phyloP scores from a whole-genome alignment of 35 echinoderm and acorn worm genomes.

The Amphiura filiformis region DNA sequence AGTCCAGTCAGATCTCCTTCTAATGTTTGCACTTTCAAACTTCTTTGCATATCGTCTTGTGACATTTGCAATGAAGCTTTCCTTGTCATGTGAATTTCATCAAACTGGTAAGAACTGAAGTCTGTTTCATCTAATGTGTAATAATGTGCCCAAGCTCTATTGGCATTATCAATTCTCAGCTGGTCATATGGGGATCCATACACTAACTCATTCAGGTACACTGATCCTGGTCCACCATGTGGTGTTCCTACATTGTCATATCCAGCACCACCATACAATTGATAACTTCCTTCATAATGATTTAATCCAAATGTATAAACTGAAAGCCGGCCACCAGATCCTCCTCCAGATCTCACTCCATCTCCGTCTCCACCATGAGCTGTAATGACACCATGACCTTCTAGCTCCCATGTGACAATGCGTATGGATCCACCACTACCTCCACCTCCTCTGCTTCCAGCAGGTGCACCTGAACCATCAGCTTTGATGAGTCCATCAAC shows the following conservation, averaged over 20 bases:
- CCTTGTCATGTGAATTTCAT: slow-evolving; percentile 70
- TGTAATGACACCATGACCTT: slow-evolving; percentile 67
- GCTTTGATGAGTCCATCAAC: slow-evolving; percentile 72
- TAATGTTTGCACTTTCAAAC: slow-evolving; percentile 37
- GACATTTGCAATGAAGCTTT: slow-evolving; percentile 68
- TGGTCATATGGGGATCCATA: slow-evolving; percentile 43
- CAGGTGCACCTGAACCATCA: slow-evolving; percentile 50
- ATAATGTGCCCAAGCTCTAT: slow-evolving; percentile 66
- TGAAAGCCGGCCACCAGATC: slow-evolving; percentile 78
- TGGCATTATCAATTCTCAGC: slow-evolving; percentile 56
- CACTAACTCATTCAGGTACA: slow-evolving; percentile 61
- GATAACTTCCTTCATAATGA: slow-evolving; percentile 65
- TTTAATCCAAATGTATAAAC: slow-evolving; percentile 43
- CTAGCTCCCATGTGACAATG: slow-evolving; percentile 43
- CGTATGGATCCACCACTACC: slow-evolving; percentile 73
- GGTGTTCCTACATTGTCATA: slow-evolving; percentile 12
- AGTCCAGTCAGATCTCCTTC: slow-evolving; percentile 75
- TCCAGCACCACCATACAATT: slow-evolving; percentile 57
- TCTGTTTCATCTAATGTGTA: slow-evolving; percentile 59
- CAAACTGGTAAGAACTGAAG: slow-evolving; percentile 42
- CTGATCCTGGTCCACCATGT: slow-evolving; percentile 80
- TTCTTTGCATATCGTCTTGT: slow-evolving; percentile 13
- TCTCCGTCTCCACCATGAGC: slow-evolving; percentile 82
- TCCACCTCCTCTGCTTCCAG: slow-evolving; percentile 46
- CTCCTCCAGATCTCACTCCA: slow-evolving; percentile 54